phyloP scores from a whole-genome alignment of 64 coral and sea anemone genomes.

The Montipora capricornis region DNA sequence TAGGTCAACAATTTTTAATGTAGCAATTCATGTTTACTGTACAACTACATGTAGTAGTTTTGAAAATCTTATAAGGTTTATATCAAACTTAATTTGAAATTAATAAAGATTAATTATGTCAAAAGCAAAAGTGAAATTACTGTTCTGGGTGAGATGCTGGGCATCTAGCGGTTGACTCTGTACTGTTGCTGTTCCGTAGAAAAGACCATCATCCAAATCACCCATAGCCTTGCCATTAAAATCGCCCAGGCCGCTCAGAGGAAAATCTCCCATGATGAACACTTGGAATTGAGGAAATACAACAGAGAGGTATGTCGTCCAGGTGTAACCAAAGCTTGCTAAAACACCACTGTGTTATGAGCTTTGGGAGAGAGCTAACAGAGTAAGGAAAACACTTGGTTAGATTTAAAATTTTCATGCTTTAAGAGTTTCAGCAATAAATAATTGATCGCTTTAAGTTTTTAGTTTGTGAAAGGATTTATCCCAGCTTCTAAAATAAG shows the following conservation, averaged over 20 bases:
- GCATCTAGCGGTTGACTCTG: conserved; percentile 79
- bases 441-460: conserved; percentile 81
- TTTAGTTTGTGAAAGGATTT: conserved; percentile 47
- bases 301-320: conserved; percentile 36
- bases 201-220: conserved; percentile 94
- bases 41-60: conserved; percentile 4
- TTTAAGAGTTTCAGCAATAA: conserved; percentile 76
- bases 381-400: conserved; percentile 82
- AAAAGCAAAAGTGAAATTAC: conserved; percentile 69
- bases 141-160: conserved; percentile 89
- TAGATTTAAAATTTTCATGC: conserved; percentile 81
- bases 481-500: background rate
- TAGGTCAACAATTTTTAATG: conserved; percentile 48
- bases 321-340: conserved; percentile 75
- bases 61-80: conserved; percentile 23
- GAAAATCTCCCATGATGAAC: conserved; percentile 84
- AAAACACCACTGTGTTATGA: conserved; percentile 84
- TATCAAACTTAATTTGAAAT: conserved; percentile 20
- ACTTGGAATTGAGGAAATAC: conserved; percentile 61
- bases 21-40: background rate
- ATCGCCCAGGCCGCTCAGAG: conserved; percentile 81
- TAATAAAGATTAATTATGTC: conserved; percentile 20
- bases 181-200: conserved; percentile 84
- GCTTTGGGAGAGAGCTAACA: conserved; percentile 73
- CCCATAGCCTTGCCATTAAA: conserved; percentile 75